Conservation (phyloP, 2,888 invertebrate genomes). For the Xanthia icteritia region DNA sequence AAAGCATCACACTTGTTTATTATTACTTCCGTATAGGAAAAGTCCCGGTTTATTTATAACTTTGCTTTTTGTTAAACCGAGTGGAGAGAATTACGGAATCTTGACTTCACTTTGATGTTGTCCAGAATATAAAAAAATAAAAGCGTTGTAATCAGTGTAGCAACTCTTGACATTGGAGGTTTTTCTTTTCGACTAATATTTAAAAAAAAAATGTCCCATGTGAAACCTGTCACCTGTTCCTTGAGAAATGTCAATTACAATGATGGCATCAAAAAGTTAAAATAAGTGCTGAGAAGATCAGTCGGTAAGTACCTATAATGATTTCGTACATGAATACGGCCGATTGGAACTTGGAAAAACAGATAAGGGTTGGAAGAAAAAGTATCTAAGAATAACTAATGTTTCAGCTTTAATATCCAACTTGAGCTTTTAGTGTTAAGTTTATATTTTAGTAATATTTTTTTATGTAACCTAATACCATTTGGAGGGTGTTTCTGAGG, state of each 20-base stretch:
- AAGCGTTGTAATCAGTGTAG: constrained; percentile 24
- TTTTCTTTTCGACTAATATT: no score
- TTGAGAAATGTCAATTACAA: constrained; percentile 16
- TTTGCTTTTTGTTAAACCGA: constrained; percentile 55
- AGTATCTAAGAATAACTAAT: no score
- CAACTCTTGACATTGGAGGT: neutral
- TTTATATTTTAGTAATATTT: neutral
- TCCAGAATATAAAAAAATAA: constrained; percentile 33
- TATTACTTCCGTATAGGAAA: constrained; percentile 42
- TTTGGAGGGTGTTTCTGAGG: neutral
- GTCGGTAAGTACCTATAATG: neutral
- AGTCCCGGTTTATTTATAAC: constrained; percentile 32
- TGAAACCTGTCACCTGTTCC: no score
- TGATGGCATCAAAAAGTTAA: no score
- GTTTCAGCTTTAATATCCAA: neutral
- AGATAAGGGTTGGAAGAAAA: no score
- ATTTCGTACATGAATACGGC: no score
- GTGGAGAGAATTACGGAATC: constrained; percentile 45
- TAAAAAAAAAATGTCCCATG: no score
- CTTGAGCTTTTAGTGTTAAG: neutral
- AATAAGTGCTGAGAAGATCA: neutral
- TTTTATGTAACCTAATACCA: neutral
- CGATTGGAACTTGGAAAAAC: no score
- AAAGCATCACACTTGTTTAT: constrained; percentile 47
- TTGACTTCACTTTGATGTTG: constrained; percentile 44